Evolutionary conservation across 2,888 invertebrate genomes (phyloP), one percentile per base, ranked within the genome.

Genomic region (Acronicta alni): DNA sequence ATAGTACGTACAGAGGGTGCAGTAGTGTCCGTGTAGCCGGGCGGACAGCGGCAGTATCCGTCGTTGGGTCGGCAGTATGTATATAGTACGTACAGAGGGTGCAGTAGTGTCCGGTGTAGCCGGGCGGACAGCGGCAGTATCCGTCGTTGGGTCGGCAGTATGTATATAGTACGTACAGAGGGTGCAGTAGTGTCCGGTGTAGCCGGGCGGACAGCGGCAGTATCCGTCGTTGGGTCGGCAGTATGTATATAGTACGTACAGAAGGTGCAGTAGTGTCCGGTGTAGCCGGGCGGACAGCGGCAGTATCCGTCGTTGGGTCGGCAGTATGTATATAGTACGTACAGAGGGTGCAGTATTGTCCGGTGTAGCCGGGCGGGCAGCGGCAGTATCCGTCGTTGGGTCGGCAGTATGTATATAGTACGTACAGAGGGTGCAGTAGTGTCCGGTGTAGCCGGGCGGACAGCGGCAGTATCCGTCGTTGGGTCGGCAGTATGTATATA

Each of bases 391-490:
- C 30, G 30, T 30, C 30, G 30, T 30, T 39, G 39, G 15, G 15
- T 16, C 38, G 38, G 15, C 15, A 38, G 26, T 26, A 9, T 26
- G 8, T 39, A 39, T 16, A 14, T 6, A 1, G 35, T 62, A 93
- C 95, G 94, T 88, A 98, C 98, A 96, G 91, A 97, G 97, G 54
- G 96, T 96, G 90, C 98, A 98, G 70, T 96, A 96, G 30, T 96
- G 95, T 15, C 98, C 98, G 81, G 96, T 97, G 96, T 96, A 97
- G 17, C 98, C 98, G 45, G 97, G 95, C 80, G 95, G 95, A 79
- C 98, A 98, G 75, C 96, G 95, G 88, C 98, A 98, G 82, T 96
- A 96, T 15, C 98, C 98, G 91, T 98, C 98, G 88, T 96, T 97
- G 65, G 97, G 95, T 58, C 98, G 95, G 85, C 98, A 98, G 62